Conservation (phyloP, 2,113 vertebrate genomes). For the Mandrillus leucophaeus region DNA sequence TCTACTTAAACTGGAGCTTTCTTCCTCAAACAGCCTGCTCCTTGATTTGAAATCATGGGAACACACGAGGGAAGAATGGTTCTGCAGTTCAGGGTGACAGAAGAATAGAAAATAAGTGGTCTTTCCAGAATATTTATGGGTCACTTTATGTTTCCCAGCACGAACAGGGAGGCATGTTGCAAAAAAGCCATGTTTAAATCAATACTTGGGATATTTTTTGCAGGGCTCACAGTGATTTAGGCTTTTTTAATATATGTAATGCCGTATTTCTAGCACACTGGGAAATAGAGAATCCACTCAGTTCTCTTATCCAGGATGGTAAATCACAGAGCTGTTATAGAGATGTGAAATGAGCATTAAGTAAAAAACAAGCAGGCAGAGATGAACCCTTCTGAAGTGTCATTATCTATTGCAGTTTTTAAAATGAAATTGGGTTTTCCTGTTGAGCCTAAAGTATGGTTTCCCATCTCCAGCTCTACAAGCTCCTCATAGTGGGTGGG, state of each 20-base stretch:
- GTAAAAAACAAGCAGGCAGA: conserved; percentile 55
- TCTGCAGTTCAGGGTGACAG: conserved; percentile 13
- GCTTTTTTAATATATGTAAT: conserved; percentile 69
- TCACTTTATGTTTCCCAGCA: conserved; percentile 16
- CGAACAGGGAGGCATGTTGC: conserved; percentile 51
- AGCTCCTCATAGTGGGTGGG: background rate
- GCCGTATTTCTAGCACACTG: conserved; percentile 52
- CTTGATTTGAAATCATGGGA: background rate
- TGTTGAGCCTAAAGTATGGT: conserved; percentile 37
- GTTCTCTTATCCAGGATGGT: conserved; percentile 42
- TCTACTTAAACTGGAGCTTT: background rate
- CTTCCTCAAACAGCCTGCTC: background rate
- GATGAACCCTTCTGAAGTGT: conserved; percentile 26
- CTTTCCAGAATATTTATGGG: conserved; percentile 73
- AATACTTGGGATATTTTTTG: conserved; percentile 61
- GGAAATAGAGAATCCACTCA: conserved; percentile 30
- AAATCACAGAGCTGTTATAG: conserved; percentile 71
- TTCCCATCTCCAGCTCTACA: background rate
- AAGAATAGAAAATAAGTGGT: conserved; percentile 47
- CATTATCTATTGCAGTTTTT: conserved; percentile 62
- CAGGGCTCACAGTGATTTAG: conserved; percentile 65
- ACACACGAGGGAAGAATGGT: background rate
- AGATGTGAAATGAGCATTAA: conserved; percentile 59
- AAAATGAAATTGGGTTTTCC: conserved; percentile 38
- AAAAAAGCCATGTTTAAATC: conserved; percentile 68